phyloP scores from a whole-genome alignment of 2,113 vertebrate genomes.

The Lagopus leucura region DNA sequence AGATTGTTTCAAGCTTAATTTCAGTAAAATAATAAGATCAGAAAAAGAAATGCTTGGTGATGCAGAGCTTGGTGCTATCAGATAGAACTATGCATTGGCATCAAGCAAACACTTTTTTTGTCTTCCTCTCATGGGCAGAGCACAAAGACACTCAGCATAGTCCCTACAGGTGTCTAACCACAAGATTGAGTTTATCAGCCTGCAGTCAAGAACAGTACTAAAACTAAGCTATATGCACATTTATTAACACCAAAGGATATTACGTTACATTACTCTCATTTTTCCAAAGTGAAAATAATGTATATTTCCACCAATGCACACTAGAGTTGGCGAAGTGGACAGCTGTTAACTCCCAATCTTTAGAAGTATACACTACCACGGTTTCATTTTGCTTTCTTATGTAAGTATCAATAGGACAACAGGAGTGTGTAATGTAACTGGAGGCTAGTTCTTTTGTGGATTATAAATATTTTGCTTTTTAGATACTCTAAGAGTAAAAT shows the following conservation, averaged over 20 bases:
- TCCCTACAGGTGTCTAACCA: constrained; percentile 64
- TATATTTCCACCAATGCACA: constrained; percentile 13
- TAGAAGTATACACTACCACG: not conserved
- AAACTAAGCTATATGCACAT: constrained; percentile 35
- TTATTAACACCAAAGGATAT: constrained; percentile 51
- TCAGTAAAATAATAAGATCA: constrained; percentile 86
- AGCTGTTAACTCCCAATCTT: not conserved
- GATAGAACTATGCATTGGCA: constrained; percentile 53
- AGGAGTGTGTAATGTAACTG: not conserved
- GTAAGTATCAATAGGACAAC: not conserved
- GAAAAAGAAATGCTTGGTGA: constrained; percentile 78
- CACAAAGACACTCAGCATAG: constrained; percentile 62
- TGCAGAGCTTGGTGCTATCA: constrained; percentile 81
- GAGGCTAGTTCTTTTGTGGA: not conserved
- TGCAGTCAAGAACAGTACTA: constrained; percentile 53
- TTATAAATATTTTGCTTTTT: constrained; percentile 26
- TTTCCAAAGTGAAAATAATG: constrained; percentile 30
- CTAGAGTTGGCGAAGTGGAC: not conserved
- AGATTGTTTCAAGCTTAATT: constrained; percentile 87
- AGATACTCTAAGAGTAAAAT: constrained; percentile 21
- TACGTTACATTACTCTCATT: constrained; percentile 16
- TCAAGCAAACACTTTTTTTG: constrained; percentile 65
- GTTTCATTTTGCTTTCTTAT: not conserved
- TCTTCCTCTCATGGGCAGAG: constrained; percentile 61
- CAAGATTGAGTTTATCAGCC: constrained; percentile 6